Conservation (phyloP, 2,113 vertebrate genomes). For the Macrotis lagotis region DNA sequence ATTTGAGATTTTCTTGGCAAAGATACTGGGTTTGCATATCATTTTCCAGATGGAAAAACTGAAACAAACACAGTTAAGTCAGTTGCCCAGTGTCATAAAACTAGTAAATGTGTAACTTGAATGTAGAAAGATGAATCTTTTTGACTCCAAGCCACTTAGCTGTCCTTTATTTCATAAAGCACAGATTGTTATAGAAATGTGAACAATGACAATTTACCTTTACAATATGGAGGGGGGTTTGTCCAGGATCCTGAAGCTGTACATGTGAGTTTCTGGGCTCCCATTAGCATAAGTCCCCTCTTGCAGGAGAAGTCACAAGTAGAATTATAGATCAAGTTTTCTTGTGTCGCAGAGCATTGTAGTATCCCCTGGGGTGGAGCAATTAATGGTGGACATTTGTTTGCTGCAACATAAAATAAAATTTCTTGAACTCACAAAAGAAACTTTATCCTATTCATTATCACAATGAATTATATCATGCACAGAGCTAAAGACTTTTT, state of each 20-base stretch:
- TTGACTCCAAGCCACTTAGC: too few relatives aligned
- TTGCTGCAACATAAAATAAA: conserved; percentile 60
- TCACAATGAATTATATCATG: neutral
- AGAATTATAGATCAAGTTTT: conserved; percentile 73
- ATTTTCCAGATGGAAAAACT: neutral
- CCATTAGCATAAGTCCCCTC: conserved; percentile 80
- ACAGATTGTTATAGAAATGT: neutral
- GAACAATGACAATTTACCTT: conserved; percentile 76
- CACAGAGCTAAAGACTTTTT: neutral
- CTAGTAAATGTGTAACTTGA: neutral
- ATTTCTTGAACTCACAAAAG: neutral
- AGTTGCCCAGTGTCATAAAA: neutral
- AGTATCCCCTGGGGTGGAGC: conserved; percentile 68
- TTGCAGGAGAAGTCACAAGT: conserved; percentile 85
- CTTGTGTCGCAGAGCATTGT: conserved; percentile 75
- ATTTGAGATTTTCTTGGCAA: neutral
- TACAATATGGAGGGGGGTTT: conserved; percentile 81
- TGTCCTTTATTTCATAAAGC: neutral
- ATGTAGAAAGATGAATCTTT: neutral
- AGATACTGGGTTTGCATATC: neutral
- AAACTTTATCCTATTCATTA: neutral
- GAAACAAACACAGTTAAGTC: neutral
- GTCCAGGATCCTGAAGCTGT: conserved; percentile 83
- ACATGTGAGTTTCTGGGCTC: conserved; percentile 78
- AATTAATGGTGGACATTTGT: conserved; percentile 46